Base-by-base conservation (phyloP, 2,797 vertebrate species). In the Mus caroli region DNA sequence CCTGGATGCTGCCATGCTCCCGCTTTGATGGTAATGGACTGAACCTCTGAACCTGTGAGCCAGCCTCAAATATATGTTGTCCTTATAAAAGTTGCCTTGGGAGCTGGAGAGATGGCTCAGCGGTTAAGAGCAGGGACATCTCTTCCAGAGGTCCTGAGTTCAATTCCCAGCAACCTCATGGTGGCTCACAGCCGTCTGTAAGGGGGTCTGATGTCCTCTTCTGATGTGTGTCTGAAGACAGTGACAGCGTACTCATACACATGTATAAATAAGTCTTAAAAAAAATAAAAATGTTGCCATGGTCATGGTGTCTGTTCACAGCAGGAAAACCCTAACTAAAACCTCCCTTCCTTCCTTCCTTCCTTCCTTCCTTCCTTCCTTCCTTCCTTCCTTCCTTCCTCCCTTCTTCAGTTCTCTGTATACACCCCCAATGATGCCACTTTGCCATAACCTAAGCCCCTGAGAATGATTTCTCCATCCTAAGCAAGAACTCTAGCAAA, bases 221-320 rank as follows among this genome's bases (percentile, higher is more conserved):
- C 67, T 71, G n/a, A 17, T 71, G 67, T 71, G 67, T n/a, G 69
- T 37, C 19, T 71, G 19, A 37, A 37, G 69, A 71, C n/a, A 71
- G 34, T 1, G 0, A 37, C 17, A 22, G 69, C 3, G 1, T 71
- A 71, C n/a, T n/a, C 8, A 37, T 9, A 37, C 4, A 71, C 3
- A n/a, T 19, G 10, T 37, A 69, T n/a, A 69, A 69, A 69, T 69
- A 69, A 34, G 17, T 69, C 28, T 67, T 67, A 69, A 69, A 69
- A 69, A 69, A 17, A n/a, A 17, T 6, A n/a, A 19, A 69, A 69
- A 34, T 19, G 34, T 69, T 69, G 67, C 34, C 67, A 19, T 69
- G 67, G 34, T 19, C 67, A 69, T 69, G 15, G 34, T 69, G 34
- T 69, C 67, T 69, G 17, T 69, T 69, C 67, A n/a, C 6, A 69